A percentile compares a stretch with the other conserved stretches of the same genome.
These are phyloP conservation scores for Bradynema listronoti DNA, from an alignment of 1,140 invertebrate genomes.

Conservation along the genomic window DNA sequence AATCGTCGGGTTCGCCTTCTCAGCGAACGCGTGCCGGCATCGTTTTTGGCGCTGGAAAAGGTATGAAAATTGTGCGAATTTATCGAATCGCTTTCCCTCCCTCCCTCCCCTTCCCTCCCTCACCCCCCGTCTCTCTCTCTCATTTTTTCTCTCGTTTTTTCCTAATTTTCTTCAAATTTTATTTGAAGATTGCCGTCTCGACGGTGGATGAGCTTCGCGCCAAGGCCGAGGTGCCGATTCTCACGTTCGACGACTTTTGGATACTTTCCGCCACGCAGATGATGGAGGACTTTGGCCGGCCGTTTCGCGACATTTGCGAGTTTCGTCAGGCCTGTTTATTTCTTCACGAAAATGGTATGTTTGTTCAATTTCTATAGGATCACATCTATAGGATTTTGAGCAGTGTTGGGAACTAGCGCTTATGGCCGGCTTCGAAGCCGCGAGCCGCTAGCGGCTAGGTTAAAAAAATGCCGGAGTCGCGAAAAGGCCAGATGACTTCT, in stretches of 20 bases:
- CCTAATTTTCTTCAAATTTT: neutral
- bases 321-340: constrained; percentile 89
- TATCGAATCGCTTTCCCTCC: no score
- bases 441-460: no score
- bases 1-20: constrained; percentile 77
- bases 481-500: no score
- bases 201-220: constrained; percentile 60
- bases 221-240: constrained; percentile 73
- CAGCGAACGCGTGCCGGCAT: constrained; percentile 88
- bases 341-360: constrained; percentile 87
- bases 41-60: constrained; percentile 86
- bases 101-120: no score
- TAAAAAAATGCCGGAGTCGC: no score
- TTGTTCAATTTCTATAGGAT: no score
- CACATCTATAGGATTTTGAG: no score
- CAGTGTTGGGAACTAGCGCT: no score
- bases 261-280: constrained; percentile 59
- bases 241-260: constrained; percentile 78
- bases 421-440: no score
- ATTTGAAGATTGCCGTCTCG: constrained; percentile 35
- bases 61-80: no score
- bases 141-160: no score
- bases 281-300: constrained; percentile 63
- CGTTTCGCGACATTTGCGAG: constrained; percentile 78
- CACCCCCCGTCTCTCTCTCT: no score